phyloP scores from a whole-genome alignment of 2,888 invertebrate species.

The Pandemis heparana region DNA sequence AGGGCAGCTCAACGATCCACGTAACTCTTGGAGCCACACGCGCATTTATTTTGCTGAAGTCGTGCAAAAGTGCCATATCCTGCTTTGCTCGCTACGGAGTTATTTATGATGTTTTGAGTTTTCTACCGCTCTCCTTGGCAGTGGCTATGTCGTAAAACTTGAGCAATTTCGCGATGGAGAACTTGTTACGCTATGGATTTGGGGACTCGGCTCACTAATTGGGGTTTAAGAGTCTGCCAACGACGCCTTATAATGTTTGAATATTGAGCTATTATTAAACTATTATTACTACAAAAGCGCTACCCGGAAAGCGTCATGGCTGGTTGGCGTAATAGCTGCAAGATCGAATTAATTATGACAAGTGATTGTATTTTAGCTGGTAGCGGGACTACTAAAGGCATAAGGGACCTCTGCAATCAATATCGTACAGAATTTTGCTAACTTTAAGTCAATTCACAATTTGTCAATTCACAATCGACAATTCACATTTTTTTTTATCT shows the following conservation, averaged over 20 bases:
- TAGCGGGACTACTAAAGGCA: neutral
- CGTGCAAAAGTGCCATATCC: constrained; percentile 39
- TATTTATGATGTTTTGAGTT: constrained; percentile 43
- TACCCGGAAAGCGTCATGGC: neutral
- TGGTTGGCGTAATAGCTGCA: neutral
- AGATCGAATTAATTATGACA: neutral
- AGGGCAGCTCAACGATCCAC: neutral
- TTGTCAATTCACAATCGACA: no score
- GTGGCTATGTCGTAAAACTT: constrained; percentile 35
- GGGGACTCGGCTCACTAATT: constrained; percentile 33
- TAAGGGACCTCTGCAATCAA: no score
- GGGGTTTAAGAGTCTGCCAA: constrained; percentile 19
- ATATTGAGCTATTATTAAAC: constrained; percentile 8
- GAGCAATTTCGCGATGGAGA: constrained; percentile 30
- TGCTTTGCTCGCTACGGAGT: constrained; percentile 35
- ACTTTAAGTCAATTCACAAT: no score
- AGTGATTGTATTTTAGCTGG: neutral
- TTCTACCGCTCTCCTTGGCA: constrained; percentile 17
- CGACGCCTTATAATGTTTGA: constrained; percentile 9
- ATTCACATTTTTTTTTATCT: no score
- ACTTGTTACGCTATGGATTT: constrained; percentile 36
- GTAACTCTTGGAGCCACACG: constrained; percentile 2
- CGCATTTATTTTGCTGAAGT: constrained; percentile 26
- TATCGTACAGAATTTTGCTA: no score
- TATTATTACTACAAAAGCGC: neutral